Evolutionary conservation across 1,140 invertebrate genomes (phyloP).

Genomic region (Sweltsa coloradensis): DNA sequence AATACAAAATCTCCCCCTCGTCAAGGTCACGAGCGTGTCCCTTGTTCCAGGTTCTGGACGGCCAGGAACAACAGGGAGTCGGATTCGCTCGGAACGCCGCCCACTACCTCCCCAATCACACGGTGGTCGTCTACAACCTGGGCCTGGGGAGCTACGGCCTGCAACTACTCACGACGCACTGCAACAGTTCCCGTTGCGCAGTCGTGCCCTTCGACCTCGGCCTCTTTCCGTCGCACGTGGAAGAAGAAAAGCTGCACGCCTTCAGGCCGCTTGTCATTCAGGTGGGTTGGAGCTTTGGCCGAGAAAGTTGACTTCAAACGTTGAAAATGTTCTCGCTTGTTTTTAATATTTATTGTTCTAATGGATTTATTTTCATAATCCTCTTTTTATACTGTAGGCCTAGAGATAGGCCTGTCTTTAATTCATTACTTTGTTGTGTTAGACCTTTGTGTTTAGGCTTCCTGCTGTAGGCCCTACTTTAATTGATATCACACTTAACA

Average conservation of each 20-base stretch:
- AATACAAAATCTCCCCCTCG: no score
- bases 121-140: conserved; percentile 69
- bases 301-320: no score
- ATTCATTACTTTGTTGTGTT: no score
- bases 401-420: no score
- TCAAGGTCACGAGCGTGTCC: no score
- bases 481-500: no score
- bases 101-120: conserved; percentile 59
- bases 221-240: conserved; percentile 71
- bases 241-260: conserved; percentile 64
- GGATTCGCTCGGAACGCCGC: conserved; percentile 62
- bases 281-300: conserved; percentile 33
- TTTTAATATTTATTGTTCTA: no score
- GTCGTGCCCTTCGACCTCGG: conserved; percentile 64
- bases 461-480: no score
- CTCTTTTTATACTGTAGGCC: no score
- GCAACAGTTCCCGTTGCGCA: conserved; percentile 70
- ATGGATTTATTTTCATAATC: no score
- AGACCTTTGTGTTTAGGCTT: no score
- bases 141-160: conserved; percentile 57
- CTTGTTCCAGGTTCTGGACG: conserved; percentile 36
- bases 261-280: conserved; percentile 82
- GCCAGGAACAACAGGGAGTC: conserved; percentile 50
- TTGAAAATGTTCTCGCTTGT: no score
- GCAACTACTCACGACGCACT: conserved; percentile 53